Evolutionary conservation across 2,888 invertebrate genomes (phyloP), one percentile per base, ranked within the genome.

Genomic region (Drepanosiphum platanoidis): DNA sequence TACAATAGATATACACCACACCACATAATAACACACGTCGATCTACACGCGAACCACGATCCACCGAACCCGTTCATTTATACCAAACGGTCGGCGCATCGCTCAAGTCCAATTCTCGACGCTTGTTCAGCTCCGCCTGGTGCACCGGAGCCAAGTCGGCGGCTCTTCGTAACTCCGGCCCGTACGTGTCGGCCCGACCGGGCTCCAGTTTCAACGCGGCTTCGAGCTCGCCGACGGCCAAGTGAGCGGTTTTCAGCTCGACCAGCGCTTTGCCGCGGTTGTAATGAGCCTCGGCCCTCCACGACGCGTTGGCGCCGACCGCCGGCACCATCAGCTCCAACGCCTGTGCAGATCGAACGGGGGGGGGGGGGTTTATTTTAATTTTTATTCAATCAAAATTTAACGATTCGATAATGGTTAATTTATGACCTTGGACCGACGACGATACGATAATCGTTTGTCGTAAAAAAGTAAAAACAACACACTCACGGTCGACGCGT

Each of bases 401-500:
- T 15, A 15, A 15, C 22, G 3, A 18, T 3, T n/a, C n/a, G n/a
- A n/a, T n/a, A n/a, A 52, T 52, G 5, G 52, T 52, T 52, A 52
- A 52, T n/a, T n/a, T n/a, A 52, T 52, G 3, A 52, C 5, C 22
- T 52, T n/a, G n/a, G n/a, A n/a, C n/a, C n/a, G n/a, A n/a, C n/a
- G n/a, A n/a, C 22, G 1, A 52, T 3, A 52, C 22, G 3, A 46
- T 46, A 18, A 52, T 22, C 22, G 52, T 52, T 52, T 4, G 22
- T 52, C 4, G 18, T 52, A 52, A 52, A 52, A 22, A 52, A 52
- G 22, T 2, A 22, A 52, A 3, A 15, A 15, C 18, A 15, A 52
- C 3, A 39, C 15, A 74, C 78, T 88, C 89, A 92, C 93, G 90
- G 90, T 91, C 7, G 92, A 91, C 87, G 91, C 90, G 88, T 93